These are phyloP conservation scores for Catostylus mosaicus DNA, from an alignment of 30 jellyfish, hydroid and myxozoan genomes.

Conservation along the genomic window DNA sequence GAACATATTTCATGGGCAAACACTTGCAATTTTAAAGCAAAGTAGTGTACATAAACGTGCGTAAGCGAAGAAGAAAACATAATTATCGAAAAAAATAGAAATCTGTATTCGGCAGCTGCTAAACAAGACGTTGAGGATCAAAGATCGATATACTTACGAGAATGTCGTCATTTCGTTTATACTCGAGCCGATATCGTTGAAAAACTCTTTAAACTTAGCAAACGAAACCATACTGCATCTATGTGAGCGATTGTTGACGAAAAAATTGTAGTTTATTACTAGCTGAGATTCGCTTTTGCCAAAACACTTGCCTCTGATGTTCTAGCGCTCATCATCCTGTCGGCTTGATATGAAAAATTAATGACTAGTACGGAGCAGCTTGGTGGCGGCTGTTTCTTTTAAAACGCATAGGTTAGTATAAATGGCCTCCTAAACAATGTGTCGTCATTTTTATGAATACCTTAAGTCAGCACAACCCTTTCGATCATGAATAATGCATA, in stretches of 20 bases:
- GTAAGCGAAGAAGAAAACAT: background rate
- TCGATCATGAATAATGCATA: slow-evolving; percentile 43
- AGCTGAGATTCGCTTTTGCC: slow-evolving; percentile 16
- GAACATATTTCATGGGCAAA: too few relatives aligned
- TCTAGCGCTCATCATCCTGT: slow-evolving; percentile 22
- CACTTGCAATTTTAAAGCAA: background rate
- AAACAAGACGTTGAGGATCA: slow-evolving; percentile 32
- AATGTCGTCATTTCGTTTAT: slow-evolving; percentile 85
- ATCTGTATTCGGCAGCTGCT: slow-evolving; percentile 53
- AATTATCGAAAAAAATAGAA: background rate
- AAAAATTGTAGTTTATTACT: background rate
- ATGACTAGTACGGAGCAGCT: slow-evolving; percentile 62
- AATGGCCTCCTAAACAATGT: slow-evolving; percentile 65
- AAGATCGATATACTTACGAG: slow-evolving; percentile 79
- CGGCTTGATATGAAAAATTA: slow-evolving; percentile 57
- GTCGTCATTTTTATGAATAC: slow-evolving; percentile 57
- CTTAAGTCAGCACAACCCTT: slow-evolving; percentile 63
- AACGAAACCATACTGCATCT: slow-evolving; percentile 72
- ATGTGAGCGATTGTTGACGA: background rate
- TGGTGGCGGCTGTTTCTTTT: slow-evolving; percentile 66
- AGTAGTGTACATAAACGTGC: background rate
- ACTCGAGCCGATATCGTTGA: slow-evolving; percentile 91
- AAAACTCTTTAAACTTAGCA: slow-evolving; percentile 85
- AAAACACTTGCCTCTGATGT: slow-evolving; percentile 46
- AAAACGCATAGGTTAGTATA: slow-evolving; percentile 64